Evolutionary conservation across 2,797 vertebrate genomes (phyloP).

Genomic region (Eremophila alpestris): DNA sequence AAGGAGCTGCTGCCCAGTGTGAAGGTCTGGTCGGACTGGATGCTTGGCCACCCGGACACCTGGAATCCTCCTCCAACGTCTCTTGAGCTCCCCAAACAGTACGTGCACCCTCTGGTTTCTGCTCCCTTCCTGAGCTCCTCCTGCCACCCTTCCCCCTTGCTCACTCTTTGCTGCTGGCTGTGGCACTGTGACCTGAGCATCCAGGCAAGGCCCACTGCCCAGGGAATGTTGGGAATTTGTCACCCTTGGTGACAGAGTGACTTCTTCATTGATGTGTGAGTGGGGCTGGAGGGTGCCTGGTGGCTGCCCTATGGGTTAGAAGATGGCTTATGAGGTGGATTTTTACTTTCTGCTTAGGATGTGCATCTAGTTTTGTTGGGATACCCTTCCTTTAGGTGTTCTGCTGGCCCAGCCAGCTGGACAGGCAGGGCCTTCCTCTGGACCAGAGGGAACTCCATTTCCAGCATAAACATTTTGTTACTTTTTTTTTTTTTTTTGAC

Average conservation of each 20-base stretch:
- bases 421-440: background rate
- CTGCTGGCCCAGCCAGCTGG: background rate
- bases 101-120: conserved; percentile 51
- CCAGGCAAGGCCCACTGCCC: background rate
- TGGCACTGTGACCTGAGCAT: background rate
- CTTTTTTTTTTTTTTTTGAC: background rate
- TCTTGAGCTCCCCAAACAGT: conserved; percentile 80
- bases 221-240: background rate
- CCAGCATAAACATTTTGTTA: background rate
- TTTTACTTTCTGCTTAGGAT: background rate
- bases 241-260: background rate
- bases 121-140: background rate
- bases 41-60: conserved; percentile 94
- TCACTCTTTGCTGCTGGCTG: background rate
- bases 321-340: background rate
- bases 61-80: conserved; percentile 95
- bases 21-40: conserved; percentile 99
- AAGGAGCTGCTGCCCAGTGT: conserved; percentile 93
- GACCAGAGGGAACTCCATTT: background rate
- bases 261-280: background rate
- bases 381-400: background rate
- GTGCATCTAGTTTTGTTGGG: background rate
- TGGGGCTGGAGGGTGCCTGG: background rate
- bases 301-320: background rate
- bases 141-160: background rate